A percentile compares a stretch with the other conserved stretches of the same genome.
phyloP scores from a whole-genome alignment of 2,113 vertebrate species.

The Erythrocercus mccallii region DNA sequence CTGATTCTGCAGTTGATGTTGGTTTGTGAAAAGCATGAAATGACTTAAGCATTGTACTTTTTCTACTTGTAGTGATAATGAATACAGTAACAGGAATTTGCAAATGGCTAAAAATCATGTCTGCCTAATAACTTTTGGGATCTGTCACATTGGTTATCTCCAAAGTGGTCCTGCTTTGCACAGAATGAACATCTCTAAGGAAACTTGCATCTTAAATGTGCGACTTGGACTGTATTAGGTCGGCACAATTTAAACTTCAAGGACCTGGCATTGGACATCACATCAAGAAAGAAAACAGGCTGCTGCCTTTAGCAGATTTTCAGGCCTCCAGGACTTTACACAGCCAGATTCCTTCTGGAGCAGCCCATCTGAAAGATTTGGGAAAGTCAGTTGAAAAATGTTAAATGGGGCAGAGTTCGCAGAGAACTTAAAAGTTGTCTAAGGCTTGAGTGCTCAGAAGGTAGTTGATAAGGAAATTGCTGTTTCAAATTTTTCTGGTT shows the following conservation, averaged over 20 bases:
- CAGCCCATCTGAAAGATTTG: slow-evolving; percentile 50
- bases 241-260: slow-evolving; percentile 58
- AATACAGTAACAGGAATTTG: slow-evolving; percentile 22
- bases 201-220: slow-evolving; percentile 43
- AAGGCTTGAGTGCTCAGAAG: slow-evolving; percentile 26
- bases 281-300: slow-evolving; percentile 53
- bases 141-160: slow-evolving; percentile 51
- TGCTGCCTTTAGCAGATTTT: slow-evolving; percentile 45
- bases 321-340: slow-evolving; percentile 51
- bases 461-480: slow-evolving; percentile 17
- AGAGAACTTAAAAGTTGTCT: slow-evolving; percentile 27
- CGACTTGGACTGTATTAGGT: slow-evolving; percentile 50
- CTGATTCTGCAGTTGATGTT: neutral
- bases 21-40: slow-evolving; percentile 4
- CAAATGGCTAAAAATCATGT: slow-evolving; percentile 31
- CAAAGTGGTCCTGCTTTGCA: slow-evolving; percentile 39
- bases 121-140: slow-evolving; percentile 41
- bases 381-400: slow-evolving; percentile 23
- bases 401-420: slow-evolving; percentile 29
- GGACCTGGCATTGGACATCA: slow-evolving; percentile 41
- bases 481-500: neutral
- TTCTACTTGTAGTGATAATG: neutral
- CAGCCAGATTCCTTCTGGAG: slow-evolving; percentile 57
- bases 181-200: slow-evolving; percentile 36
- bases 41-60: neutral